Conservation (phyloP, 2,797 vertebrate genomes). For the Lagothrix lagotricha region DNA sequence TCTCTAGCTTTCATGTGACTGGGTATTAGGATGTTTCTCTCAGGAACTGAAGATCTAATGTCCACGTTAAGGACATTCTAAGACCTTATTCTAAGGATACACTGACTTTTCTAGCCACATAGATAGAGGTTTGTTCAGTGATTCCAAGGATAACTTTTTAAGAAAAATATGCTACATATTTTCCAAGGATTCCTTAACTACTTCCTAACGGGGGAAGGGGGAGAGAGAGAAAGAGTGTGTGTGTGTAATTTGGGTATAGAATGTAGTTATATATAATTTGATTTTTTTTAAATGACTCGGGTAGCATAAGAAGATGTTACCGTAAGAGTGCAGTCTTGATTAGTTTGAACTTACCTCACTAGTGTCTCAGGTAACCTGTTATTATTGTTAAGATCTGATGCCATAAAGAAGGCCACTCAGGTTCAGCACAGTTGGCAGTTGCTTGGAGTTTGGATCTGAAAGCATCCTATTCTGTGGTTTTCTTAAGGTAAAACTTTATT, state of each 20-base stretch:
- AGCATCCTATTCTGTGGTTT: not conserved
- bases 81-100: not conserved
- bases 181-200: not conserved
- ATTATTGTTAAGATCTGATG: not conserved
- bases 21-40: not conserved
- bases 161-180: not conserved
- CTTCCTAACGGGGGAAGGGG: not conserved
- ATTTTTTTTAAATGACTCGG: not conserved
- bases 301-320: not conserved
- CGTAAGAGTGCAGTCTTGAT: not conserved
- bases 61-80: not conserved
- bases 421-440: not conserved
- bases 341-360: not conserved
- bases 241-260: not conserved
- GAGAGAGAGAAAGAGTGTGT: not conserved
- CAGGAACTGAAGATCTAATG: not conserved
- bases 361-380: not conserved
- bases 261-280: not conserved
- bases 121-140: not conserved
- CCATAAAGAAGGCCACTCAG: not conserved
- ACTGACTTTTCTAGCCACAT: not conserved
- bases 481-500: conserved; percentile 24
- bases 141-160: not conserved
- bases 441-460: not conserved
- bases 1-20: not conserved